phyloP scores from a whole-genome alignment of 2,797 vertebrate genomes.

The Spheniscus humboldti region DNA sequence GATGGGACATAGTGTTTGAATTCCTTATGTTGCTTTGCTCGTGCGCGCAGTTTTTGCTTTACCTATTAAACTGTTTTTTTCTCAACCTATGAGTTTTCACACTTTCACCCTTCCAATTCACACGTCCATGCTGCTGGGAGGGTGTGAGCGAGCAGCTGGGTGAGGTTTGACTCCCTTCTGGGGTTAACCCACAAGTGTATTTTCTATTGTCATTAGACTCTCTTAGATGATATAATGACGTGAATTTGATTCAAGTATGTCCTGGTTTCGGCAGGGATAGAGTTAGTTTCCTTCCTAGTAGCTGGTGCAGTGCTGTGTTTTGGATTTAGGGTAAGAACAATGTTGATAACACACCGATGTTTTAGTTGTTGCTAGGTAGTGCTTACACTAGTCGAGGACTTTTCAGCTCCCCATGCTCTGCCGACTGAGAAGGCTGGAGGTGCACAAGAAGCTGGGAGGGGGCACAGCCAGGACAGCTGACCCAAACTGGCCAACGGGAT shows the following conservation, averaged over 20 bases:
- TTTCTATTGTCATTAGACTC: neutral
- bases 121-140: neutral
- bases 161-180: neutral
- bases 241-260: neutral
- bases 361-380: too few species aligned
- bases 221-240: neutral
- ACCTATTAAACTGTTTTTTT: neutral
- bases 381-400: too few species aligned
- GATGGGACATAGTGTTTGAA: neutral
- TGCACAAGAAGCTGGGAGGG: too few species aligned
- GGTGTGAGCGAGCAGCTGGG: neutral
- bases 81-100: neutral
- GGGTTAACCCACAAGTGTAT: neutral
- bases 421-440: too few species aligned
- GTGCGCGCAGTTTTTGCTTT: neutral
- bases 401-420: too few species aligned
- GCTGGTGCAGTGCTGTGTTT: too few species aligned
- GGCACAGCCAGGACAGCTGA: too few species aligned
- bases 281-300: too few species aligned
- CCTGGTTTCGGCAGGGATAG: too few species aligned
- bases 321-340: too few species aligned
- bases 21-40: neutral
- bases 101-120: neutral
- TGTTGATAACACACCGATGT: too few species aligned
- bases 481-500: too few species aligned